Evolutionary conservation across 2,797 vertebrate species (phyloP).

Genomic region (Lepus townsendii): DNA sequence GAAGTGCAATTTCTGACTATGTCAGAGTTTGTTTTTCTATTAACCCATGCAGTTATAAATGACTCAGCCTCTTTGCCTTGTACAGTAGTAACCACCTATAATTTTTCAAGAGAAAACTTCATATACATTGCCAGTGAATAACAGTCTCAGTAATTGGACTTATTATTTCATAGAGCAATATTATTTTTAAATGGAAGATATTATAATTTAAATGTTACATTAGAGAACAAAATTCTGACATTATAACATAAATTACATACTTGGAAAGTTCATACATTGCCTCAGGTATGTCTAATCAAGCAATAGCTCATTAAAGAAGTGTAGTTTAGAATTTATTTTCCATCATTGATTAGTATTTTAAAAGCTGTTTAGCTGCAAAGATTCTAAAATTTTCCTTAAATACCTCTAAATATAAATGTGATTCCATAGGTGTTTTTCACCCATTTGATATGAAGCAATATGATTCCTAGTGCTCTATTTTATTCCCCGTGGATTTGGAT

Average conservation of each 20-base stretch:
- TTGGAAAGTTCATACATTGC: slow-evolving; percentile 64
- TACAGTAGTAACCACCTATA: neutral
- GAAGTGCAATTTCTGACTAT: slow-evolving; percentile 37
- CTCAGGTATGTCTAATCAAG: slow-evolving; percentile 38
- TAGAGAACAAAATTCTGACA: slow-evolving; percentile 55
- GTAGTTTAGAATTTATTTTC: slow-evolving; percentile 55
- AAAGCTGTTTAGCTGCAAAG: slow-evolving; percentile 61
- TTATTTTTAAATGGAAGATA: slow-evolving; percentile 51
- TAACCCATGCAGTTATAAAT: slow-evolving; percentile 42
- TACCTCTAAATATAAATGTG: slow-evolving; percentile 27
- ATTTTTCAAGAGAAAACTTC: slow-evolving; percentile 57
- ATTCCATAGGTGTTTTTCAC: slow-evolving; percentile 41
- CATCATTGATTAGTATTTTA: slow-evolving; percentile 55
- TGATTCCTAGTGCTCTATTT: slow-evolving; percentile 49
- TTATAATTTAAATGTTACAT: slow-evolving; percentile 61
- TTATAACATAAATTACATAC: slow-evolving; percentile 54
- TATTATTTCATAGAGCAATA: slow-evolving; percentile 53
- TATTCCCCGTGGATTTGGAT: slow-evolving; percentile 33
- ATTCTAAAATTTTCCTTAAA: slow-evolving; percentile 54
- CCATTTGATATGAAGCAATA: slow-evolving; percentile 47
- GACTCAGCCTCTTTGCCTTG: slow-evolving; percentile 27
- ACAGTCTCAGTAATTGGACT: slow-evolving; percentile 30
- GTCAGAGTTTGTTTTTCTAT: slow-evolving; percentile 28
- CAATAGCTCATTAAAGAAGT: slow-evolving; percentile 62
- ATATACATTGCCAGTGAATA: slow-evolving; percentile 34